Conservation (phyloP, 1,140 invertebrate species). For the Bradynema listronoti region DNA sequence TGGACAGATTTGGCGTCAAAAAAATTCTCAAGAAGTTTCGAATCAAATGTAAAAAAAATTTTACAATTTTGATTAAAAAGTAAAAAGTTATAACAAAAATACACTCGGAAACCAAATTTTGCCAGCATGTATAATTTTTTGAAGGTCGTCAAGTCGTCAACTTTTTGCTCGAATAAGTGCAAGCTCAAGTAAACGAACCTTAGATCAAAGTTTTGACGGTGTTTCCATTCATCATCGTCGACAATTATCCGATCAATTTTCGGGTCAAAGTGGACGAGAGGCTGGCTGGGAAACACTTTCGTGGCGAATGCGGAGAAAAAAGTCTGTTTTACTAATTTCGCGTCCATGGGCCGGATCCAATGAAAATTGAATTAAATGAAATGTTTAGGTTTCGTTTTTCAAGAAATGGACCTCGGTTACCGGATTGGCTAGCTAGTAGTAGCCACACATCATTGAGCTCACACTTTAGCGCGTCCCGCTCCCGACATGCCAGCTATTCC, state of each 20-base stretch:
- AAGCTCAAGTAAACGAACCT: no score
- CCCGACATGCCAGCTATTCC: slow-evolving; percentile 23
- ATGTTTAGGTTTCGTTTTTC: slow-evolving; percentile 13
- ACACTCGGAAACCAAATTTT: no score
- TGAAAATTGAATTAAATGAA: background rate
- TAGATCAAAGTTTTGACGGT: background rate
- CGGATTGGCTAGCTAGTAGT: slow-evolving; percentile 40
- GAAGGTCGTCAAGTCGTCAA: no score
- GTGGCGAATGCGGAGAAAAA: slow-evolving; percentile 18
- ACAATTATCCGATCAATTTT: slow-evolving; percentile 39
- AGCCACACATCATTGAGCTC: slow-evolving; percentile 39
- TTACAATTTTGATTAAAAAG: no score
- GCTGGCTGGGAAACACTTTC: background rate
- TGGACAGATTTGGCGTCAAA: no score
- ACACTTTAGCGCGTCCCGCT: slow-evolving; percentile 24
- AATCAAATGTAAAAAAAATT: no score
- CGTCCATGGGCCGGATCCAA: background rate
- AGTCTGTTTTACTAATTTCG: background rate
- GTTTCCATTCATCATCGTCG: slow-evolving; percentile 23
- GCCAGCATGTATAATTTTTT: no score
- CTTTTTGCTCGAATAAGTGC: no score
- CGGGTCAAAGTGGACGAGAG: slow-evolving; percentile 23
- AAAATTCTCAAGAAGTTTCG: no score
- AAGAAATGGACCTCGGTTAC: slow-evolving; percentile 34
- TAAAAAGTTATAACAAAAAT: no score